These are phyloP conservation scores for Heliconius hortense DNA, from an alignment of 2,888 invertebrate species.

Conservation along the genomic window DNA sequence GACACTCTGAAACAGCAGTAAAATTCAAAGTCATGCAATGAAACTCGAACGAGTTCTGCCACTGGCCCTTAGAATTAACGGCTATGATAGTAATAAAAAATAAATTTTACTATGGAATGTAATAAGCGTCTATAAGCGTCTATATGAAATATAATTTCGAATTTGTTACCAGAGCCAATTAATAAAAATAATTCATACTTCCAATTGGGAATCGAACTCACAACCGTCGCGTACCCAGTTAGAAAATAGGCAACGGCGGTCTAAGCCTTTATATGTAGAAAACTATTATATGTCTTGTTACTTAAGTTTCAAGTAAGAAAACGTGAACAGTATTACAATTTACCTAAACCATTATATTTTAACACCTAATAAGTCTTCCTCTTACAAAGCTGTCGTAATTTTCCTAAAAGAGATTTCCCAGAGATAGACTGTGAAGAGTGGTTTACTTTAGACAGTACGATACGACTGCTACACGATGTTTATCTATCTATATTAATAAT, in stretches of 20 bases:
- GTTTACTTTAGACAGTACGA: not conserved
- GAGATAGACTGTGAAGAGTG: constrained; percentile 18
- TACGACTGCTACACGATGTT: not conserved
- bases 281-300: not conserved
- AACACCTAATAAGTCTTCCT: constrained; percentile 25
- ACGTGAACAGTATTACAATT: constrained; percentile 10
- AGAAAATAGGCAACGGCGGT: not conserved
- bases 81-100: no score
- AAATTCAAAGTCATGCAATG: no score
- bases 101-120: no score
- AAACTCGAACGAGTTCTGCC: no score
- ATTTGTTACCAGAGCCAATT: not conserved
- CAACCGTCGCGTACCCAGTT: not conserved
- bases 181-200: not conserved
- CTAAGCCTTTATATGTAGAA: not conserved
- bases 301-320: not conserved
- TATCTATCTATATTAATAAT: not conserved
- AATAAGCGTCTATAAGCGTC: no score
- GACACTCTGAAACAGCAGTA: no score
- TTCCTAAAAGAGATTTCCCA: constrained; percentile 28
- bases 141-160: no score
- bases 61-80: no score
- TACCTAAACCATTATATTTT: constrained; percentile 17
- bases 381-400: constrained; percentile 26
- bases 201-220: not conserved